Conservation (phyloP, 37 sponge, comb jelly and placozoan genomes). For the Dysidea cf. avara region DNA sequence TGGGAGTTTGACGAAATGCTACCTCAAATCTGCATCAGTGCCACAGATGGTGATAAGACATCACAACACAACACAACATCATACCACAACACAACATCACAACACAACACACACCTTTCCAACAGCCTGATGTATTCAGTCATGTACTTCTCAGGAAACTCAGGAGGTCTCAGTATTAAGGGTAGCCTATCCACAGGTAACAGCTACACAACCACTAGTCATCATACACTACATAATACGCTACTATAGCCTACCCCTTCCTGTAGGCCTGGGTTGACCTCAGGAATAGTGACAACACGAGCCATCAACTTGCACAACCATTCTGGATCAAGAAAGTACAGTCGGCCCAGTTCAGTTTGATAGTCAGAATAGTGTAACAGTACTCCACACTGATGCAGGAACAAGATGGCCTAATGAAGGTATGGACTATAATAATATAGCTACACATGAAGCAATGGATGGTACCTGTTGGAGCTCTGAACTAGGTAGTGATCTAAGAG, state of each 20-base stretch:
- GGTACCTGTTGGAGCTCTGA: neutral
- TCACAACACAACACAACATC: neutral
- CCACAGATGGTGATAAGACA: neutral
- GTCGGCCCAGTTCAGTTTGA: constrained; percentile 63
- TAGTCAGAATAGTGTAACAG: constrained; percentile 75
- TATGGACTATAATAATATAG: too few species aligned
- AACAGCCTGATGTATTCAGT: constrained; percentile 62
- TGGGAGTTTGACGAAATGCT: constrained; percentile 40
- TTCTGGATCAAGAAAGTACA: constrained; percentile 84
- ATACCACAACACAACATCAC: neutral
- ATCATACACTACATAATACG: too few species aligned
- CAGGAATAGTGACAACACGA: constrained; percentile 65
- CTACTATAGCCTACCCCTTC: constrained; percentile 65
- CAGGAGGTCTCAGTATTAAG: constrained; percentile 47
- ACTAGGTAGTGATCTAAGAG: neutral
- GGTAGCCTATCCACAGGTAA: constrained; percentile 5
- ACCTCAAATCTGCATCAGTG: constrained; percentile 64
- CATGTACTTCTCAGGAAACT: constrained; percentile 51
- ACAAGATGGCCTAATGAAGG: constrained; percentile 59
- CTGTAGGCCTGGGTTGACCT: constrained; percentile 57
- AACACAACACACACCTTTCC: constrained; percentile 17
- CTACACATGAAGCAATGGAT: neutral
- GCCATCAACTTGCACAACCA: constrained; percentile 86
- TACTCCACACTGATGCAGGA: constrained; percentile 83
- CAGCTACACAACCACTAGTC: constrained; percentile 5